Evolutionary conservation across 2,113 vertebrate species (phyloP).

Genomic region (Perca flavescens): DNA sequence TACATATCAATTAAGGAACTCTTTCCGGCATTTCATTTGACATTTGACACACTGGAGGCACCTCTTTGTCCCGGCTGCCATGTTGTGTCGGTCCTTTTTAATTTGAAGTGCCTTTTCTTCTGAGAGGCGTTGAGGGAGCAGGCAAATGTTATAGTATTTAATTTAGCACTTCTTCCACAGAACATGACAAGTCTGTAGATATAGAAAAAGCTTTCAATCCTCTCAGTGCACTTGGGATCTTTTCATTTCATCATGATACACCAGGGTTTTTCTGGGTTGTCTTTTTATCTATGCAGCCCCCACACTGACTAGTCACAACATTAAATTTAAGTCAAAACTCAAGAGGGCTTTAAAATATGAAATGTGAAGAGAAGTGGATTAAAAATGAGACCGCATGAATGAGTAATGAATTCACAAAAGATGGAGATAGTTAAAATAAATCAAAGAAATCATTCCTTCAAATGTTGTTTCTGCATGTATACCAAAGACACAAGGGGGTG

Average conservation of each 20-base stretch:
- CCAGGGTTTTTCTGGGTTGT: constrained; percentile 49
- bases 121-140: constrained; percentile 9
- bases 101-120: constrained; percentile 48
- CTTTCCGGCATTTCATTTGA: constrained; percentile 51
- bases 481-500: not conserved
- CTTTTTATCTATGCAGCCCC: constrained; percentile 52
- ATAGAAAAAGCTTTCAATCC: constrained; percentile 45
- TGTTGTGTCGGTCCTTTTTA: constrained; percentile 46
- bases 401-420: constrained; percentile 44
- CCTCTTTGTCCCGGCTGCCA: constrained; percentile 37
- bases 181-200: constrained; percentile 45
- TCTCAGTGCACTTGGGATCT: constrained; percentile 36
- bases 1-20: constrained; percentile 51
- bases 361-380: constrained; percentile 28
- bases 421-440: not conserved
- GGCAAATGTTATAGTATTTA: constrained; percentile 55
- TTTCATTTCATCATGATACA: constrained; percentile 46
- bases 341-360: constrained; percentile 50
- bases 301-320: constrained; percentile 28
- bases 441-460: not conserved
- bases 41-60: constrained; percentile 38
- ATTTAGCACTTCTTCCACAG: constrained; percentile 41
- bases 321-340: constrained; percentile 54
- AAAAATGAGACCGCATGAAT: constrained; percentile 32
- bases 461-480: not conserved